Conservation (phyloP, 2,888 invertebrate species). For the Tenthredo livida region DNA sequence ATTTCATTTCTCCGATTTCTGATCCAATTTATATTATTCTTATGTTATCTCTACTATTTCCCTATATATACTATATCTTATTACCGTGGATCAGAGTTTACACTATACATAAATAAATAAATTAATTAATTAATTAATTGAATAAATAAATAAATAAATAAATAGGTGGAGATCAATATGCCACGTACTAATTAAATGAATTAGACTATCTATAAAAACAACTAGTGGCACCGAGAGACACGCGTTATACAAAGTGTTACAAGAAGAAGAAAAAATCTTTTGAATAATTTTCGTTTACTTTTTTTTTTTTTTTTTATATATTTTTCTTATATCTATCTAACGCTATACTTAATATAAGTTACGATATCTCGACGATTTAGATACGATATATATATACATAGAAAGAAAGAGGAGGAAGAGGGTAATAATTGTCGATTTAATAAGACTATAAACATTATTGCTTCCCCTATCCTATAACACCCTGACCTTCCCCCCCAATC, state of each 20-base stretch:
- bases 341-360: slow-evolving; percentile 55
- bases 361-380: slow-evolving; percentile 63
- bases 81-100: not conserved
- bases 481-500: not conserved
- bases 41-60: not conserved
- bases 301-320: not conserved
- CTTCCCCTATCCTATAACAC: not conserved
- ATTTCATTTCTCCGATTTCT: not conserved
- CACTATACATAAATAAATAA: not conserved
- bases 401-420: not conserved
- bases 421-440: slow-evolving; percentile 9
- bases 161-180: slow-evolving; percentile 7
- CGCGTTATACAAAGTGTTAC: not conserved
- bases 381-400: not conserved
- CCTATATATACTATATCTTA: not conserved
- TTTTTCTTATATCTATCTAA: slow-evolving; percentile 54
- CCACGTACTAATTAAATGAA: not conserved
- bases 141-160: not conserved
- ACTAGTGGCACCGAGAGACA: not conserved
- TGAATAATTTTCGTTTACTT: slow-evolving; percentile 56
- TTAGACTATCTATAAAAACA: not conserved
- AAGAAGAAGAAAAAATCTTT: slow-evolving; percentile 64
- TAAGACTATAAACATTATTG: slow-evolving; percentile 66
- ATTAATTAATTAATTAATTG: not conserved
- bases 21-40: slow-evolving; percentile 1